Conservation (phyloP, 2,797 vertebrate genomes). For the Aselliscus stoliczkanus region DNA sequence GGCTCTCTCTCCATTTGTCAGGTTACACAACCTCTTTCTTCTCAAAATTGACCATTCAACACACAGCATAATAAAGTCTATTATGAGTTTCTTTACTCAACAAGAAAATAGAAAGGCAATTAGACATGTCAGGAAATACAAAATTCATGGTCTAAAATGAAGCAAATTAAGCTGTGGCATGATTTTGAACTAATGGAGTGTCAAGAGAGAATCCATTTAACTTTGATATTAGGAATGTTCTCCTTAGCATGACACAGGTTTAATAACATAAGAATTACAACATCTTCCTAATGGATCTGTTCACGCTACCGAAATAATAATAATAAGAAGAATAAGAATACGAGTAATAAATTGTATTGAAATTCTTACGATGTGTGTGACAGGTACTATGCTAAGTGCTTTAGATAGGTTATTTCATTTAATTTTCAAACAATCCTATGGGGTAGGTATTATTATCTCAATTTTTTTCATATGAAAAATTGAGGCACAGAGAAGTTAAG, state of each 20-base stretch:
- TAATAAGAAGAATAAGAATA: background rate
- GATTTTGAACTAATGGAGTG: background rate
- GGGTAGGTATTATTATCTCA: background rate
- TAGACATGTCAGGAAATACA: background rate
- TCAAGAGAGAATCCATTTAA: background rate
- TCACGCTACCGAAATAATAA: background rate
- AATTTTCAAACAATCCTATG: background rate
- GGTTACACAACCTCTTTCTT: background rate
- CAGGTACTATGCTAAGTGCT: background rate
- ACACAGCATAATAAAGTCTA: background rate
- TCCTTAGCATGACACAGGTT: background rate
- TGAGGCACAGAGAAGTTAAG: background rate
- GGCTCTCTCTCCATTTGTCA: background rate
- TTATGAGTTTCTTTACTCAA: background rate
- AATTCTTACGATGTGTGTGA: background rate
- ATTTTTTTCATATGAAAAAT: background rate
- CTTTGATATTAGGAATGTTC: background rate
- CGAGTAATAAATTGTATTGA: background rate
- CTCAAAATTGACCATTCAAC: background rate
- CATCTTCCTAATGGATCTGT: background rate
- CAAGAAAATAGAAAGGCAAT: slow-evolving; percentile 31
- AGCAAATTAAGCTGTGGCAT: background rate
- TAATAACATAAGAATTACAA: background rate
- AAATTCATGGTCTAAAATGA: background rate
- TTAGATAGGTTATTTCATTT: background rate